These are phyloP conservation scores for Thermophis baileyi DNA, from an alignment of 2,113 vertebrate genomes.

Conservation along the genomic window DNA sequence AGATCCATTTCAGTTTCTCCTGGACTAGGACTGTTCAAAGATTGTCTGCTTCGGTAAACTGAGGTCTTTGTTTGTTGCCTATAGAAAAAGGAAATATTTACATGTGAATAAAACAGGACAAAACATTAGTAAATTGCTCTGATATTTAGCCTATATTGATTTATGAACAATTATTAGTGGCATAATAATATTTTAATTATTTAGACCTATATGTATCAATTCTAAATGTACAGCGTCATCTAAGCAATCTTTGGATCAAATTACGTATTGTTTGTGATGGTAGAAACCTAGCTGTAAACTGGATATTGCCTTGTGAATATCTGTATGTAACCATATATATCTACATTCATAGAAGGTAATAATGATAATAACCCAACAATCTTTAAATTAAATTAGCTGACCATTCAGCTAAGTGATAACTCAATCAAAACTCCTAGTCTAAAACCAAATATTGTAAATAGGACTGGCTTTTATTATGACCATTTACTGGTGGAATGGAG, in stretches of 20 bases:
- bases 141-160: background rate
- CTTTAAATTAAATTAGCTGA: background rate
- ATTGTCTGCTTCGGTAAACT: constrained; percentile 91
- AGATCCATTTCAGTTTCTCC: constrained; percentile 99
- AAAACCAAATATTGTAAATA: background rate
- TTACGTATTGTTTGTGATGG: background rate
- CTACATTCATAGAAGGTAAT: background rate
- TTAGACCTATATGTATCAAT: background rate
- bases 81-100: constrained; percentile 42
- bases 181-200: background rate
- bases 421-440: background rate
- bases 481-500: background rate
- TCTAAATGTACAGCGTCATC: background rate
- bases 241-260: background rate
- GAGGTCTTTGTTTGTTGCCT: constrained; percentile 88
- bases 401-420: background rate
- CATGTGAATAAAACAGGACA: background rate
- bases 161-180: background rate
- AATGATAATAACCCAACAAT: background rate
- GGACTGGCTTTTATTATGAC: background rate
- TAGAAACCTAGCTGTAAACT: background rate
- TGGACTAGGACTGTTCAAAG: constrained; percentile 94
- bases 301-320: background rate
- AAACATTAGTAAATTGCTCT: background rate
- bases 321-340: background rate